phyloP scores from a whole-genome alignment of 2,113 vertebrate species.

The Pagrus major region DNA sequence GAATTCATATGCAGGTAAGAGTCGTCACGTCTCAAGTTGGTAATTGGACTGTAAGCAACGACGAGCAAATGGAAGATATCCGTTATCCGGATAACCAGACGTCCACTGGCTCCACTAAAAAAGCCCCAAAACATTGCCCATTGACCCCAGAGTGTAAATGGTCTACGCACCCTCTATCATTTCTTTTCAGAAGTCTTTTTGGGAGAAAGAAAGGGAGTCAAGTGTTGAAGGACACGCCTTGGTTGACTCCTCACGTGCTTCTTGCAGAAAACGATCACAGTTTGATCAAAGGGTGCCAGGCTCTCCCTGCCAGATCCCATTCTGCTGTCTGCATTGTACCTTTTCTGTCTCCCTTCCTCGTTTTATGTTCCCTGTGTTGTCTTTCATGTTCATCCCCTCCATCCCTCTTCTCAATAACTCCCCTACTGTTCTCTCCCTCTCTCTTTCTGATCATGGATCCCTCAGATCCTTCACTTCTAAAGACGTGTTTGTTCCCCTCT shows the following conservation, averaged over 20 bases:
- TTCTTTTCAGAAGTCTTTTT: not conserved
- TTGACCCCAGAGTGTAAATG: too few relatives aligned
- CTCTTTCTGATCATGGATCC: conserved; percentile 26
- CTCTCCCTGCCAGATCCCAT: conserved; percentile 12
- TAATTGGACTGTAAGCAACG: too few relatives aligned
- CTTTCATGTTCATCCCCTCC: conserved; percentile 48
- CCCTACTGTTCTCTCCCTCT: not conserved
- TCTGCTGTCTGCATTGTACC: conserved; percentile 33
- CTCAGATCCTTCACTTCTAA: conserved; percentile 67
- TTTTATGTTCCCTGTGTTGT: conserved; percentile 51
- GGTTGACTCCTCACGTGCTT: conserved; percentile 22
- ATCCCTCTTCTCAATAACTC: conserved; percentile 2
- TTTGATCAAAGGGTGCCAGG: conserved; percentile 49
- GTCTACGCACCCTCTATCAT: too few relatives aligned
- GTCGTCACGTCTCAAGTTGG: too few relatives aligned
- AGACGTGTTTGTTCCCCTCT: conserved; percentile 59
- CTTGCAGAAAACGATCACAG: conserved; percentile 18
- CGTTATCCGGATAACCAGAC: too few relatives aligned
- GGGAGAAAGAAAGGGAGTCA: not conserved
- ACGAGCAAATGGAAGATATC: too few relatives aligned
- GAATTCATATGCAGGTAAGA: too few relatives aligned
- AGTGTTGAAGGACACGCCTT: conserved; percentile 7
- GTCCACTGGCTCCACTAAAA: too few relatives aligned
- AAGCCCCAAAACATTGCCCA: too few relatives aligned
- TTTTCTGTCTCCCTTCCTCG: conserved; percentile 9